These are phyloP conservation scores for Chelonia mydas DNA, from an alignment of 2,797 vertebrate genomes.

Conservation along the genomic window DNA sequence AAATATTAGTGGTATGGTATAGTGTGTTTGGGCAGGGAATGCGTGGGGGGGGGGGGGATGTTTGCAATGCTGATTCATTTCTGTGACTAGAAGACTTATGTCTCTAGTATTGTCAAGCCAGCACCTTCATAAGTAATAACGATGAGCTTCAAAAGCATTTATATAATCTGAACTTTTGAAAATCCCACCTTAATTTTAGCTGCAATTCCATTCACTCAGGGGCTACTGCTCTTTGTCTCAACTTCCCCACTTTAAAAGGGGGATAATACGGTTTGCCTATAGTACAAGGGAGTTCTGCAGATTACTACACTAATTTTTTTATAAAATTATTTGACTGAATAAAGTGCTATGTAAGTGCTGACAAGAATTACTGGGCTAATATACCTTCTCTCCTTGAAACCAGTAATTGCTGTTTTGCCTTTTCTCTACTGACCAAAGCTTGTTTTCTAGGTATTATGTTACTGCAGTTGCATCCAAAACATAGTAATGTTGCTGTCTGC, in stretches of 20 bases:
- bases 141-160: neutral
- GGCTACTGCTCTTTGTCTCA: neutral
- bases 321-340: neutral
- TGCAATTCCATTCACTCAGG: fast-evolving
- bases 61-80: no score
- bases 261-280: neutral
- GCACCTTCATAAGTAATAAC: neutral
- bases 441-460: neutral
- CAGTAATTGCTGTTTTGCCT: neutral
- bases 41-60: no score
- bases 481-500: neutral
- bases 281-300: neutral
- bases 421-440: fast-evolving
- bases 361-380: neutral
- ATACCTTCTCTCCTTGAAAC: no score
- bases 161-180: neutral
- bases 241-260: neutral
- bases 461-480: neutral
- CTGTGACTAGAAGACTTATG: neutral
- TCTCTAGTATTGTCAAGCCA: no score
- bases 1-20: no score
- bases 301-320: neutral
- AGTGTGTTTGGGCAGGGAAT: no score
- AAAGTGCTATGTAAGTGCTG: neutral
- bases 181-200: neutral